Base-by-base conservation (phyloP, 1,140 invertebrate genomes). In the Pseudomyrmex concolor region DNA sequence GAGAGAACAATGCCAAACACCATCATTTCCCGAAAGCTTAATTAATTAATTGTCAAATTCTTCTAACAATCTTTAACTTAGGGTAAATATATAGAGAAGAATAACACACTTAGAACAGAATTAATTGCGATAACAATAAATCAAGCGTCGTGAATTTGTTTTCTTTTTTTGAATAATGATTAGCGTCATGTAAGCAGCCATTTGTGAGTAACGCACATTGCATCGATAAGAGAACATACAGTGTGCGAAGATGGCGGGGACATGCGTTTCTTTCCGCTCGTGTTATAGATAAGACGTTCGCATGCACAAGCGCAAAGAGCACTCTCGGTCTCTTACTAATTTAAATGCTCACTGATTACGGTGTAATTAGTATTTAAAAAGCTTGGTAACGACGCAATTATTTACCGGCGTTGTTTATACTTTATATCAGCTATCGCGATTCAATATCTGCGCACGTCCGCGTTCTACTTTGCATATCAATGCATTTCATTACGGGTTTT, bases 301-400 rank as follows among this genome's bases (percentile, higher is more conserved):
- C 54, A 57, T 70, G 51, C 19, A 78, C 19, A 12, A 22, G 7
- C 19, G 15, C 48, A 25, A 51, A 68, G 19, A 17, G 19, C 19
- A 50, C 7, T 59, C 25, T 25, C 25, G 25, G 3, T 25, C 25
- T 25, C 12, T 59, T 66, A n/a, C 19, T 34, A 70, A 78, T 80
- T 70, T 70, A 80, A 80, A 71, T 71, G 43, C 19, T 15, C 55
- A 22, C 45, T 80, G 76, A 80, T 80, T 80, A 71, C 54, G 34
- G 12, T 50, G 76, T 71, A 80, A 80, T 80, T 71, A 80, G 43
- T 80, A 60, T 71, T 80, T 70, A 60, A 80, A 80, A 80, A 80
- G 2, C 43, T 59, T 59, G 15, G n/a, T 71, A 60, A 80, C 43
- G n/a, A 71, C n/a, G 22, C 34, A 71, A 80, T 80, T 71, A 80